Base-by-base conservation (phyloP, 2,797 vertebrate genomes). In the Crypturellus tataupa region DNA sequence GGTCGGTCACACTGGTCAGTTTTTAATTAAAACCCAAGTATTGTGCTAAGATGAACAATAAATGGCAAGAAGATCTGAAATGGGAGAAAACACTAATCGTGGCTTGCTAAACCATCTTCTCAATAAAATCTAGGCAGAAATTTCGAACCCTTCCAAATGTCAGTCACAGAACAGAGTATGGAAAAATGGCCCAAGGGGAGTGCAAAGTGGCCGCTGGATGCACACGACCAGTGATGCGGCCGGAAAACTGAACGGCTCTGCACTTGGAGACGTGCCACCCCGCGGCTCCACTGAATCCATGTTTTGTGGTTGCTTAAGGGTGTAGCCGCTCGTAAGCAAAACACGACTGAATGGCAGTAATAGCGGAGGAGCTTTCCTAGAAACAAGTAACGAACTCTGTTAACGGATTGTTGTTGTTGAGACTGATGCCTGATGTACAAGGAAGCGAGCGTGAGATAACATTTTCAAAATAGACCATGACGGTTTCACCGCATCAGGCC, bases 391-490 rank as follows among this genome's bases (percentile, higher is more conserved):
- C 15, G 6, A 67, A 31, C 62, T 70, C 63, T 86, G 83, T 96
- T 86, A 49, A 75, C 21, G 20, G 77, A 8, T 77, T 89, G 67
- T 80, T 89, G 67, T 80, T 75, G 78, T 81, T 80, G 89, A 93
- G 86, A 55, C 71, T 82, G 65, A 70, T 5, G 80, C 65, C 92
- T 91, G 94, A 94, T 95, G 94, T 71, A 93, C 91, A 77, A 96
- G 97, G 96, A 98, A 98, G 95, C 3, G 65, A 97, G 95, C 27
- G 44, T 95, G 95, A 97, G 97, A 98, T 97, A 97, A 97, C 73
- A 3, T 68, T 97, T 98, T 97, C 94, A 97, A 97, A 98, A 98
- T 97, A 98, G 97, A 65, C 70, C 6, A 2, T 37, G 72, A 95
- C 95, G 91, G 87, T 95, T 93, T 2, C 8, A 35, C 55, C 1